Evolutionary conservation across 2,888 invertebrate species (phyloP), one percentile per base, ranked within the genome.

Genomic region (Diaprepes abbreviatus): DNA sequence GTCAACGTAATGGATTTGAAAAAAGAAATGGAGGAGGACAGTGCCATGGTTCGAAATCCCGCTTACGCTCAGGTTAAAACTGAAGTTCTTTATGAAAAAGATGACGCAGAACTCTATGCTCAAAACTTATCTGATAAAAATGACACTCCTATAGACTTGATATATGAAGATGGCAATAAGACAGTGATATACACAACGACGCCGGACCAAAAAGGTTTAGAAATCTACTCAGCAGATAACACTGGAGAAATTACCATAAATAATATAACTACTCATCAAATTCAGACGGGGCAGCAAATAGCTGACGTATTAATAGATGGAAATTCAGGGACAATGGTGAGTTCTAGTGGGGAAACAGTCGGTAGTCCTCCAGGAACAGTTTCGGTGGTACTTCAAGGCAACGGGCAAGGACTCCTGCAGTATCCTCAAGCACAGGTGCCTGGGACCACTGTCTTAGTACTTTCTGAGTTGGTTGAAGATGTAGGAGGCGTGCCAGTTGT

Each of bases 161-260:
- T 93, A 79, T 93, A 93, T 84, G 93, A 93, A 80, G 93, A 93
- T 79, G 93, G 93, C 50, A 93, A 92, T 81, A 93, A 93, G 82
- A 93, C 93, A 1, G 93, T 93, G 70, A 93, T 93, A 82, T 93
- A 93, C 79, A 93, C 93, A 58, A 91, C 92, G 70, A 89, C 90
- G 9, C 91, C 91, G 66, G 93, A 93, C 80, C 92, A 93, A 80
- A 93, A 93, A 83, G 89, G 92, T 48, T 89, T 93, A 45, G 93
- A 93, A 85, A 92, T 93, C 85, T 91, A 91, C 81, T 91, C 91
- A 74, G 90, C 91, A 12, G 91, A 91, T 72, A 83, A 83, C 71
- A 79, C 83, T 16, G 82, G 83, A 7, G 84, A 84, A 71, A 83
- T 84, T 45, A 84, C 84, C 2, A 84, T 84, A 66, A 84, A 84